Evolutionary conservation across 2,888 invertebrate species (phyloP).

Genomic region (Hyppa rectilinea): DNA sequence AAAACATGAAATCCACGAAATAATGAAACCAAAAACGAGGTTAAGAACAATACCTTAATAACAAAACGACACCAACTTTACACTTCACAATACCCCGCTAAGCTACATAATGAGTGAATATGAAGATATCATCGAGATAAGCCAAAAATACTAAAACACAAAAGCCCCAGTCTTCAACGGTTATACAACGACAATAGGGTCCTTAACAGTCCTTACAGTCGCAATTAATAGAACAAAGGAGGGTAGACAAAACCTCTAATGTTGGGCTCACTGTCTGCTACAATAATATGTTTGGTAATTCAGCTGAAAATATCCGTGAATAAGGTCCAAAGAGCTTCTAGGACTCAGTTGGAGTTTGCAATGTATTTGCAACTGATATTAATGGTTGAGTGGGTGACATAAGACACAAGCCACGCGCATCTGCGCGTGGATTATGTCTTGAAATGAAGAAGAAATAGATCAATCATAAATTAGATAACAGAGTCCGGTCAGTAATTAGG

Average conservation of each 20-base stretch:
- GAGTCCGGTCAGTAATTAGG: not conserved
- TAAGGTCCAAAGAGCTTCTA: constrained; percentile 37
- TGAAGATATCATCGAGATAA: constrained; percentile 65
- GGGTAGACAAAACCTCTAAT: constrained; percentile 74
- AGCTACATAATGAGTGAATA: constrained; percentile 45
- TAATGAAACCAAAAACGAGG: not conserved
- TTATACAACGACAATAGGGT: constrained; percentile 53
- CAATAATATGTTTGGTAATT: constrained; percentile 75
- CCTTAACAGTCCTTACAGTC: constrained; percentile 71
- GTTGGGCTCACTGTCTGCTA: constrained; percentile 65
- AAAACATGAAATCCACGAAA: not conserved
- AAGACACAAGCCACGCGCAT: no score
- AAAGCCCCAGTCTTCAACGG: constrained; percentile 67
- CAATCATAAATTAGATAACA: not conserved
- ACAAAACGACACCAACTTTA: constrained; percentile 32
- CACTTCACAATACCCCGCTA: constrained; percentile 27
- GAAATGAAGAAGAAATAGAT: not conserved
- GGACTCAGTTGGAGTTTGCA: constrained; percentile 43
- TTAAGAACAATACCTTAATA: constrained; percentile 13
- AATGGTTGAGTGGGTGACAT: constrained; percentile 9
- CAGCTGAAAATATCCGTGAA: constrained; percentile 58
- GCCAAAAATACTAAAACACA: constrained; percentile 66
- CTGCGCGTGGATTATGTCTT: not conserved
- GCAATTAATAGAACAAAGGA: constrained; percentile 81
- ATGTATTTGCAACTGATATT: constrained; percentile 48